Percentiles rank a stretch among this genome's conserved stretches.
These are phyloP conservation scores for Synanthedon andrenaeformis DNA, from an alignment of 2,888 invertebrate species.

Conservation along the genomic window DNA sequence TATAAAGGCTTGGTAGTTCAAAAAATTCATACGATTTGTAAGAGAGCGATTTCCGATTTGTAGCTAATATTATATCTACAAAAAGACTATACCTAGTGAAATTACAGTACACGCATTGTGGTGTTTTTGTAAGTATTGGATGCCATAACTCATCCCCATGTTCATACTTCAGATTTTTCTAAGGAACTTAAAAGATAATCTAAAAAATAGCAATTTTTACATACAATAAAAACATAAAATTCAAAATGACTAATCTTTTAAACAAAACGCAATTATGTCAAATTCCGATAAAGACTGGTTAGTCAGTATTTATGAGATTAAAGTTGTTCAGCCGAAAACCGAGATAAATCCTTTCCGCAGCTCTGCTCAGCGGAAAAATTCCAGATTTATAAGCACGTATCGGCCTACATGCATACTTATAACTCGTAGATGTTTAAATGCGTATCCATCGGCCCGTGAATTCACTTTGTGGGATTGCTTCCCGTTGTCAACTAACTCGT, in stretches of 20 bases:
- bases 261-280: not conserved
- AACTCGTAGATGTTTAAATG: constrained; percentile 1
- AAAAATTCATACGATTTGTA: too few relatives aligned
- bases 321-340: constrained; percentile 13
- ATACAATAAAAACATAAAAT: too few relatives aligned
- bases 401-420: not conserved
- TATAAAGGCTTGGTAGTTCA: too few relatives aligned
- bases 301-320: constrained; percentile 11
- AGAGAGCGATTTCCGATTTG: too few relatives aligned
- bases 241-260: not conserved
- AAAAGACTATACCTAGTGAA: too few relatives aligned
- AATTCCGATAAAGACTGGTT: not conserved
- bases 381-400: constrained; percentile 2
- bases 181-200: too few relatives aligned
- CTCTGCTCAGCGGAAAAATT: constrained; percentile 6
- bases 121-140: too few relatives aligned
- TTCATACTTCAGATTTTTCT: too few relatives aligned
- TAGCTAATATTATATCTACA: too few relatives aligned
- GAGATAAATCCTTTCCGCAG: constrained; percentile 10
- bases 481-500: not conserved
- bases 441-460: constrained; percentile 3
- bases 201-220: too few relatives aligned
- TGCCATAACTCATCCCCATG: too few relatives aligned
- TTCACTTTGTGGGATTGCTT: constrained; percentile 4
- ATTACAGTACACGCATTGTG: too few relatives aligned